Conservation (phyloP, 2,113 vertebrate genomes). For the Anolis sagrei region DNA sequence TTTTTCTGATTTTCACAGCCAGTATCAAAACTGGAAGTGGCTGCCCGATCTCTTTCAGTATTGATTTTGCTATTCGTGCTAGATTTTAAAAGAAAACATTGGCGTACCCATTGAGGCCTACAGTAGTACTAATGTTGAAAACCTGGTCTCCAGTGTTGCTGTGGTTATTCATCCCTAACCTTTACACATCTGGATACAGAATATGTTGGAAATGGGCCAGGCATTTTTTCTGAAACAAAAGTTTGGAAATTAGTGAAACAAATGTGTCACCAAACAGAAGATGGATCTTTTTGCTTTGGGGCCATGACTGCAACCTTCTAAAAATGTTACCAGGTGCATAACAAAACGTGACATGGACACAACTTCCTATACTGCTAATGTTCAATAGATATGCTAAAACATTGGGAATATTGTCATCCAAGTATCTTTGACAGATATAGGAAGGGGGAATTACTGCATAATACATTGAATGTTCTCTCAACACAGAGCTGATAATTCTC, state of each 20-base stretch:
- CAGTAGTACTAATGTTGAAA: no score
- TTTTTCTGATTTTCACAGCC: neutral
- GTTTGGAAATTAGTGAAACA: neutral
- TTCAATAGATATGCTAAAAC: neutral
- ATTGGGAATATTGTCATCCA: neutral
- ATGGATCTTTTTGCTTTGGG: neutral
- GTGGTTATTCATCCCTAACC: neutral
- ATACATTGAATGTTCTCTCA: neutral
- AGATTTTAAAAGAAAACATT: no score
- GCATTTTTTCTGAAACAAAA: neutral
- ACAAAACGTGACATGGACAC: neutral
- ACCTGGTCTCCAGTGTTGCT: no score
- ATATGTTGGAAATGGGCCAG: neutral
- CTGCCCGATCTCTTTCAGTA: no score
- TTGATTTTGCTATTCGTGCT: no score
- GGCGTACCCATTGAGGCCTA: no score
- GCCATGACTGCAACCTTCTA: neutral
- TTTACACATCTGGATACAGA: neutral
- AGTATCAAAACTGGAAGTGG: no score
- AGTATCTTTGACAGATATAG: no score
- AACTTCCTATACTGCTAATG: neutral
- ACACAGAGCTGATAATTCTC: neutral
- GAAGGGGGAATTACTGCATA: neutral
- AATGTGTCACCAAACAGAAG: neutral
- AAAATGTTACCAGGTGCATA: neutral